These are phyloP conservation scores for Drosophila glabriapex DNA, from an alignment of 2,888 invertebrate species.

Conservation along the genomic window DNA sequence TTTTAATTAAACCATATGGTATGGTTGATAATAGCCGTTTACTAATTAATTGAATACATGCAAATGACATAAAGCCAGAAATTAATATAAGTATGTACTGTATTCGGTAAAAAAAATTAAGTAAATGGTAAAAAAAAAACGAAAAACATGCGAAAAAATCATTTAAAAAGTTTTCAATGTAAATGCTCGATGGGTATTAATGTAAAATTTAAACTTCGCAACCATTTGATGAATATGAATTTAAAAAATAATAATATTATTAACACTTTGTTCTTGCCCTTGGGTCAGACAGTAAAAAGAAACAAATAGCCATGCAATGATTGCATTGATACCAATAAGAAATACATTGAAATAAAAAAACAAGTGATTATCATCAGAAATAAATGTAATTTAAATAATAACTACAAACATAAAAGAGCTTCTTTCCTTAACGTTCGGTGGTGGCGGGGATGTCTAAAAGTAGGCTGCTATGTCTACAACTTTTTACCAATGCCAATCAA, in stretches of 20 bases:
- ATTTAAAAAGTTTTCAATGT: conserved; percentile 66
- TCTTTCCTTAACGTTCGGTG: not conserved
- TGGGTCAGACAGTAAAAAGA: conserved; percentile 12
- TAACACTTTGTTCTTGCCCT: conserved; percentile 45
- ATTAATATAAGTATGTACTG: conserved; percentile 54
- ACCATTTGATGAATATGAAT: conserved; percentile 74
- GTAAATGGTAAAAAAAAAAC: conserved; percentile 23
- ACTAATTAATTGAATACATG: conserved; percentile 59
- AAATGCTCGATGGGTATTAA: conserved; percentile 65
- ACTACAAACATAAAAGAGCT: conserved; percentile 37
- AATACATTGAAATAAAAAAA: conserved; percentile 57
- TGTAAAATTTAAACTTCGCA: conserved; percentile 69
- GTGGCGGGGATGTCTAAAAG: not conserved
- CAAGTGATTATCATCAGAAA: conserved; percentile 80
- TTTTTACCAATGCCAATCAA: conserved; percentile 52
- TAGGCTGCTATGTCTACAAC: conserved; percentile 22
- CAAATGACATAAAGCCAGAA: conserved; percentile 44
- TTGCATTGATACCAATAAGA: conserved; percentile 43
- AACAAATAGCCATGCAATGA: conserved; percentile 54
- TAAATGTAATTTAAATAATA: conserved; percentile 81
- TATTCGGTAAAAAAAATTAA: conserved; percentile 40
- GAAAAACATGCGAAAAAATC: conserved; percentile 22
- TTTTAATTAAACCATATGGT: conserved; percentile 68
- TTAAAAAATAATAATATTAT: conserved; percentile 51
- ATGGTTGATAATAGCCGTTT: conserved; percentile 59